A percentile compares a stretch with the other conserved stretches of the same genome.
These are phyloP conservation scores for Charaxes varanes DNA, from an alignment of 1,140 invertebrate species.

Conservation along the genomic window DNA sequence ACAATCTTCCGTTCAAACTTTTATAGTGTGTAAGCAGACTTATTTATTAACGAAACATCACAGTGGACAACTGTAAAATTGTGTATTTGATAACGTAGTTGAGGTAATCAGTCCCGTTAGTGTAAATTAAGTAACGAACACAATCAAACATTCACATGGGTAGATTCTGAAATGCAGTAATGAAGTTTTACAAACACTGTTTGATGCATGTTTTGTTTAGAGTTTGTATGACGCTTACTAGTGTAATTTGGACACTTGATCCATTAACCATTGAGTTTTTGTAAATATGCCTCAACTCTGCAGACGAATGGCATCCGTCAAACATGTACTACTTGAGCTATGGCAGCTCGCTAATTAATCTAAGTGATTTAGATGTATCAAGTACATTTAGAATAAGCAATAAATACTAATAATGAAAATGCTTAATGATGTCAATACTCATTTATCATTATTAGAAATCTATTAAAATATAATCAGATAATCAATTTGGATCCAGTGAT, in stretches of 20 bases:
- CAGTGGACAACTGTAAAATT: conserved; percentile 44
- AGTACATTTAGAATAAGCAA: conserved; percentile 57
- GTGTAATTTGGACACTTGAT: conserved; percentile 40
- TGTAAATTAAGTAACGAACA: conserved; percentile 9
- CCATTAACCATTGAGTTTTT: conserved; percentile 25
- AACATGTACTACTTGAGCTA: conserved; percentile 13
- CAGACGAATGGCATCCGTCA: conserved; percentile 15
- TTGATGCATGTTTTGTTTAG: conserved; percentile 35
- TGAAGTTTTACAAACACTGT: conserved; percentile 22
- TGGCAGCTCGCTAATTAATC: conserved; percentile 30
- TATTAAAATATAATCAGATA: conserved; percentile 8
- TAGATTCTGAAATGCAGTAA: conserved; percentile 12
- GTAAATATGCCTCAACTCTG: conserved; percentile 35
- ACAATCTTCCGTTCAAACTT: conserved; percentile 67
- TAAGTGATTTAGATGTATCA: conserved; percentile 36
- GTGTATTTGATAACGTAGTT: conserved; percentile 30
- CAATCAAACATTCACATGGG: conserved; percentile 14
- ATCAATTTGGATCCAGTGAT: conserved; percentile 11
- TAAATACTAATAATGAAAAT: conserved; percentile 58
- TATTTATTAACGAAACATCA: conserved; percentile 70
- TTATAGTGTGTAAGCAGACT: conserved; percentile 65
- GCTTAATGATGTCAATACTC: conserved; percentile 61
- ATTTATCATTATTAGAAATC: conserved; percentile 32
- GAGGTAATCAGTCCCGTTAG: conserved; percentile 22
- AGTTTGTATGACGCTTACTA: conserved; percentile 52